Base-by-base conservation (phyloP, 2,888 invertebrate genomes). In the Ditula angustiorana region DNA sequence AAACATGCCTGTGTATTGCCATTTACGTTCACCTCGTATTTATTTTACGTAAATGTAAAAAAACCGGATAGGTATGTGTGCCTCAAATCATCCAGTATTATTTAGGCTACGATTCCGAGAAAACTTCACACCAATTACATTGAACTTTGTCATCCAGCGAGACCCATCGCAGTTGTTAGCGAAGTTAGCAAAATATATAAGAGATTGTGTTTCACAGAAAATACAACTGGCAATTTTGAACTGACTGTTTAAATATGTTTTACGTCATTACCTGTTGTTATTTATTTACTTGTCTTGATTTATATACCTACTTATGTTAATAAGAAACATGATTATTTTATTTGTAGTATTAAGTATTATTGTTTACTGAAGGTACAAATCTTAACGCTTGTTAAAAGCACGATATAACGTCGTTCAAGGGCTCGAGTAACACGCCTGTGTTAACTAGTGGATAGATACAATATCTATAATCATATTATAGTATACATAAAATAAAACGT, bases 31-130 rank as follows among this genome's bases (percentile, higher is more conserved):
- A 55, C 35, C 28, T 30, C 50, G 61, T 44, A 44, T 65, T 65
- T 65, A 49, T 53, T 61, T 61, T 65, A 61, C 49, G 61, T 61
- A 60, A 55, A 64, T 60, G 35, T 59, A 28, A 55, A 52, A 53
- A 65, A 65, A 65, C 65, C 64, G 46, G 64, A 64, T 53, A 46
- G 52, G 46, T 59, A 28, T 53, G 46, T 52, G 41, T 50, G 59
- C 59, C 64, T 35, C 46, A 37, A 59, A 59, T 23, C 57, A 44
- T 13, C 37, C 53, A 28, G 46, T 57, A 47, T 58, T 59, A 53
- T 64, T 59, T 58, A 59, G 37, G 46, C 28, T 59, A 4, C 11
- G 24, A 24, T 64, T 64, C 64, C 23, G 23, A 47, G 64, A 59
- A 63, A 59, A 53, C 13, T 10, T 47, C 33, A 19, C 35, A 44